phyloP scores from a whole-genome alignment of 2,113 vertebrate species.

The Willisornis vidua region DNA sequence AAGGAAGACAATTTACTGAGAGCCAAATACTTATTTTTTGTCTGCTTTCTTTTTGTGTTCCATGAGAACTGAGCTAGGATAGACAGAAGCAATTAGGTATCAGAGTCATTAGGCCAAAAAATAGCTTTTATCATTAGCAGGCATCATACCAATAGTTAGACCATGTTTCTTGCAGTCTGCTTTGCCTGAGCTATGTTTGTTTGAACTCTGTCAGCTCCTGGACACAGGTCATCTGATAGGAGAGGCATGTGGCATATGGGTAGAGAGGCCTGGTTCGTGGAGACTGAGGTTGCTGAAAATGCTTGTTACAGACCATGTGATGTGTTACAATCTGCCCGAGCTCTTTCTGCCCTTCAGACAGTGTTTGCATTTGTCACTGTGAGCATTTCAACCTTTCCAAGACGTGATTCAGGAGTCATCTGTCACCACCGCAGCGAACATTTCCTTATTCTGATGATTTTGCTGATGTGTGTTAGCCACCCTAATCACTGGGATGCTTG shows the following conservation, averaged over 20 bases:
- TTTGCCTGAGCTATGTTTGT: background rate
- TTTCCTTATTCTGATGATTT: background rate
- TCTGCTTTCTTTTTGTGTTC: background rate
- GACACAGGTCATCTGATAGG: background rate
- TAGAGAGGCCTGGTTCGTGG: background rate
- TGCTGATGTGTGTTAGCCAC: background rate
- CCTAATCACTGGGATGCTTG: background rate
- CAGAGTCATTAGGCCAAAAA: background rate
- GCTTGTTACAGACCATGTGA: background rate
- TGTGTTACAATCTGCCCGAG: background rate
- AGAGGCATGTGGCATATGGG: background rate
- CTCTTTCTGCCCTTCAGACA: background rate
- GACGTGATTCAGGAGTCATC: background rate
- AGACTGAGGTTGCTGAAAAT: background rate
- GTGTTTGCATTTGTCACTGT: background rate
- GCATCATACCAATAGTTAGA: background rate
- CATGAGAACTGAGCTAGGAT: background rate
- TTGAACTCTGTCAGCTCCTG: constrained; percentile 12
- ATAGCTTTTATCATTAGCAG: background rate
- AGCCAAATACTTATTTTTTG: background rate
- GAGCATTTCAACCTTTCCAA: background rate
- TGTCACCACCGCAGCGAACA: background rate
- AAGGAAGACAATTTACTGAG: background rate
- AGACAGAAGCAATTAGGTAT: background rate
- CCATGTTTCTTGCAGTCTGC: background rate